A percentile compares a stretch with the other conserved stretches of the same genome.
phyloP scores from a whole-genome alignment of 2,113 vertebrate species.

The Tiliqua scincoides region DNA sequence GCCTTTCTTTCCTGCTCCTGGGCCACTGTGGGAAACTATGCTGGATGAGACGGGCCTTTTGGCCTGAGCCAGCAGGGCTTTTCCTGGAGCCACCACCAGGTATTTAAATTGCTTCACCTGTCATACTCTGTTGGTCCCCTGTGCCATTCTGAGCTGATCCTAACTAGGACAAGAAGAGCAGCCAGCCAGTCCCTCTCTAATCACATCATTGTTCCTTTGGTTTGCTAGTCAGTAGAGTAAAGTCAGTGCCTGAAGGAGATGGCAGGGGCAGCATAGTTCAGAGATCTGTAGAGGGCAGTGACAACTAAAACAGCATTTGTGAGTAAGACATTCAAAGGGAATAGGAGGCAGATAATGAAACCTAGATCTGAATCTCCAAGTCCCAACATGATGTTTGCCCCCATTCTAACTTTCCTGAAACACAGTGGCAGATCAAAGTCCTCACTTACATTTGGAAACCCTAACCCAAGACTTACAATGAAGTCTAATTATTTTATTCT shows the following conservation, averaged over 20 bases:
- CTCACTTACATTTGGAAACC: background rate
- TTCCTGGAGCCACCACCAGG: background rate
- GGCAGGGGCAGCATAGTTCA: background rate
- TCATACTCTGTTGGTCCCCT: too few species aligned
- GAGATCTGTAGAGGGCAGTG: too few species aligned
- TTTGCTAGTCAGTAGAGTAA: background rate
- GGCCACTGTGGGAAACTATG: too few species aligned
- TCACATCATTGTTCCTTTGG: background rate
- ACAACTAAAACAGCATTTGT: background rate
- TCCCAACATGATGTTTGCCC: background rate
- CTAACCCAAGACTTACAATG: background rate
- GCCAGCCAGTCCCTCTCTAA: background rate
- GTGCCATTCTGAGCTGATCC: background rate
- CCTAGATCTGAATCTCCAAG: background rate
- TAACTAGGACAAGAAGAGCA: background rate
- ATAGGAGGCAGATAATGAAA: background rate
- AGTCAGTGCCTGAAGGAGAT: background rate
- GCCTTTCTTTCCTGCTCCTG: too few species aligned
- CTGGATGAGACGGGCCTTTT: too few species aligned
- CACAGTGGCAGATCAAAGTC: background rate
- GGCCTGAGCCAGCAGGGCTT: too few species aligned
- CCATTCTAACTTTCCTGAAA: background rate
- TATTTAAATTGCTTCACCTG: background rate
- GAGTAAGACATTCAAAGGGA: background rate
- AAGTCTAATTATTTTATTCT: background rate